These are phyloP conservation scores for Larimichthys polyactis DNA, from an alignment of 2,113 vertebrate species.

Conservation along the genomic window DNA sequence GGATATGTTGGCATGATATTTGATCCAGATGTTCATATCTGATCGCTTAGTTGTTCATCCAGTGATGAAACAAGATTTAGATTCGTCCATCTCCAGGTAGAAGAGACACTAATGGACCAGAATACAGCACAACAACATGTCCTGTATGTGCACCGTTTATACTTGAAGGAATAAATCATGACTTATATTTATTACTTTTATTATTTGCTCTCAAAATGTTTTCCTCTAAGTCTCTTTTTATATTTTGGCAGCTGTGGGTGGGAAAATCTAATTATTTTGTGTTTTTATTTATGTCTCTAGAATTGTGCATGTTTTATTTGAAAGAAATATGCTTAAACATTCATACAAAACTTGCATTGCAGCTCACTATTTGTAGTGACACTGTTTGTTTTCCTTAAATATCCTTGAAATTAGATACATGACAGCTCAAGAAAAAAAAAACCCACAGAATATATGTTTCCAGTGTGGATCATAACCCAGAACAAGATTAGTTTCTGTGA, in stretches of 20 bases:
- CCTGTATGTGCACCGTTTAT: neutral
- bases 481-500: slow-evolving; percentile 39
- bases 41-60: too few relatives aligned
- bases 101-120: neutral
- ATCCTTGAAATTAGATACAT: slow-evolving; percentile 5
- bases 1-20: too few relatives aligned
- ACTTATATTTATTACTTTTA: neutral
- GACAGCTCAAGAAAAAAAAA: slow-evolving; percentile 23
- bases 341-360: neutral
- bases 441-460: neutral
- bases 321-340: neutral
- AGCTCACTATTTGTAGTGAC: neutral
- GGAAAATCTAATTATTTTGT: neutral
- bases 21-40: too few relatives aligned
- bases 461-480: slow-evolving; percentile 21
- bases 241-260: neutral
- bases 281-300: neutral
- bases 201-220: neutral
- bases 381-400: slow-evolving; percentile 7
- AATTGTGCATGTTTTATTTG: neutral
- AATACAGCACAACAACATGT: neutral
- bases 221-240: neutral
- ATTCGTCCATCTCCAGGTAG: too few relatives aligned
- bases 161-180: neutral
- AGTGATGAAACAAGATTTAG: too few relatives aligned